Percentiles rank a stretch among this genome's conserved stretches.
Evolutionary conservation across 1,140 invertebrate genomes (phyloP).

Genomic region (Drosophila hydei): DNA sequence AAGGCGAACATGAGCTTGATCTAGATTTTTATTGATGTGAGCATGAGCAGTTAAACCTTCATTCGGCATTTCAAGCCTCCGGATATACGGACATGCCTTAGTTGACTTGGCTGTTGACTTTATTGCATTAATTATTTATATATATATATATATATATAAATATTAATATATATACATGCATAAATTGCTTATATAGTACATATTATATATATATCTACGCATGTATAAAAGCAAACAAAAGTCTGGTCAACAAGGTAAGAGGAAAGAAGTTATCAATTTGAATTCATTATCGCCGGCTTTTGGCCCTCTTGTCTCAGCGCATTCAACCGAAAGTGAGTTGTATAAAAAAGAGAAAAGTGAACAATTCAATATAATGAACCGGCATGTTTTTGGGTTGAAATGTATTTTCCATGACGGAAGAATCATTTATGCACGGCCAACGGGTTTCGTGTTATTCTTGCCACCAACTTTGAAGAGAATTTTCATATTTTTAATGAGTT

Average conservation of each 20-base stretch:
- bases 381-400: constrained; percentile 3
- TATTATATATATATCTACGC: not conserved
- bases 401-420: too few species aligned
- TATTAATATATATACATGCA: not conserved
- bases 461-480: constrained; percentile 23
- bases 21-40: too few species aligned
- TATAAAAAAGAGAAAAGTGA: constrained; percentile 3
- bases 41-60: too few species aligned
- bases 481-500: constrained; percentile 55
- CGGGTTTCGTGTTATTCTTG: not conserved
- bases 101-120: too few species aligned
- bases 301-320: not conserved
- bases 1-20: too few species aligned
- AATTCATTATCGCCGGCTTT: constrained; percentile 21
- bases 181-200: not conserved
- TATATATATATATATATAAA: not conserved
- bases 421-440: too few species aligned
- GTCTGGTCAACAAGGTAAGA: not conserved
- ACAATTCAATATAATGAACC: constrained; percentile 12
- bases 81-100: too few species aligned
- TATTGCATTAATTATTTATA: too few species aligned
- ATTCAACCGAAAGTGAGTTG: constrained; percentile 16
- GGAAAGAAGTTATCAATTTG: constrained; percentile 26
- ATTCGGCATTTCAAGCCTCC: too few species aligned
- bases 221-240: not conserved